Conservation (phyloP, 1,140 invertebrate species). For the Tachypleus tridentatus region DNA sequence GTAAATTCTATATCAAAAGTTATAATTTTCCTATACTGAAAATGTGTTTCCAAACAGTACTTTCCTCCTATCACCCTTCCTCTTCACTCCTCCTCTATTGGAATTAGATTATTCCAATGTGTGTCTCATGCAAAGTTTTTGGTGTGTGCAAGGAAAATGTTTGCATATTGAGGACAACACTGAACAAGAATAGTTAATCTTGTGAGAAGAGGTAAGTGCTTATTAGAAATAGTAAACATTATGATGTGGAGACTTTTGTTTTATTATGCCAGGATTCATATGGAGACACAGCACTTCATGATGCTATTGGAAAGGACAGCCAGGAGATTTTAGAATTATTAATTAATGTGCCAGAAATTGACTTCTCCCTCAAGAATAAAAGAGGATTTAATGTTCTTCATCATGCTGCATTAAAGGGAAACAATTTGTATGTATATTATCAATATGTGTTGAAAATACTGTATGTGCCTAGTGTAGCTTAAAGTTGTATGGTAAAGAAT, state of each 20-base stretch:
- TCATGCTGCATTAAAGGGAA: conserved; percentile 79
- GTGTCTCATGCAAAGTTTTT: neutral
- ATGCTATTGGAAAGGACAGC: conserved; percentile 74
- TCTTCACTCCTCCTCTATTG: neutral
- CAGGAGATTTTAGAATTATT: conserved; percentile 63
- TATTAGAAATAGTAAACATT: too few relatives aligned
- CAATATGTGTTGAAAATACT: too few relatives aligned
- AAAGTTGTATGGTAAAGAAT: too few relatives aligned
- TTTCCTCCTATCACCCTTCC: too few relatives aligned
- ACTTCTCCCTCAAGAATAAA: conserved; percentile 68
- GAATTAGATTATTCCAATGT: conserved; percentile 1
- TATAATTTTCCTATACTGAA: too few relatives aligned
- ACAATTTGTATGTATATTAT: conserved; percentile 49
- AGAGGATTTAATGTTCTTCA: conserved; percentile 81
- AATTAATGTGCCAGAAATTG: conserved; percentile 48
- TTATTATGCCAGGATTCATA: conserved; percentile 57
- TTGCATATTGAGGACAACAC: too few relatives aligned
- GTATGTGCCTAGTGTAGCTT: too few relatives aligned
- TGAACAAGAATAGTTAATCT: too few relatives aligned
- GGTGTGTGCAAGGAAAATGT: neutral
- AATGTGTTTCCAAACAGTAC: too few relatives aligned
- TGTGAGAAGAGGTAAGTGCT: too few relatives aligned
- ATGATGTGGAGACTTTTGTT: conserved; percentile 6
- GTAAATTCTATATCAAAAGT: too few relatives aligned
- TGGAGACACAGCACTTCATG: conserved; percentile 77